Evolutionary conservation across 1,140 invertebrate species (phyloP).

Genomic region (Lerema accius): DNA sequence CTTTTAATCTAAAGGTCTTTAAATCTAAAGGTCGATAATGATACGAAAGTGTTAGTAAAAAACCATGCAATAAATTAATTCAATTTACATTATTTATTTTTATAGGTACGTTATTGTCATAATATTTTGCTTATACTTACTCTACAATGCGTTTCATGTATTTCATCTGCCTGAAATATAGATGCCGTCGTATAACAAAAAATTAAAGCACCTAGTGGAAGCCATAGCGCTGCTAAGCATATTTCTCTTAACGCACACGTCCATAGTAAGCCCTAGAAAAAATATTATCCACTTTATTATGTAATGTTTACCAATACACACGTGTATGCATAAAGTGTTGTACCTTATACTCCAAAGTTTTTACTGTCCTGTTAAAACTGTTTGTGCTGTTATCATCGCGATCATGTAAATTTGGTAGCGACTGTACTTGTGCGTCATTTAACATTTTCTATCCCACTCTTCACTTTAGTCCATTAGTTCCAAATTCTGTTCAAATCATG

Average conservation of each 20-base stretch:
- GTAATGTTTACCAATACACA: conserved; percentile 9
- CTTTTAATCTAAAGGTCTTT: no score
- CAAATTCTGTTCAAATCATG: conserved; percentile 41
- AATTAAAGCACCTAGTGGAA: conserved; percentile 91
- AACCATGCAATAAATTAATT: no score
- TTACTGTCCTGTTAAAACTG: conserved; percentile 54
- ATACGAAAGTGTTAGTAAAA: no score
- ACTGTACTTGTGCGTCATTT: conserved; percentile 77
- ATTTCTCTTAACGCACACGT: conserved; percentile 85
- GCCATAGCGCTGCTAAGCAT: conserved; percentile 90
- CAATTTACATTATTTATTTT: no score
- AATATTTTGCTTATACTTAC: no score
- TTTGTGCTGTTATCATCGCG: conserved; percentile 58
- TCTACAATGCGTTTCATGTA: conserved; percentile 95
- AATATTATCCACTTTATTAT: conserved; percentile 14
- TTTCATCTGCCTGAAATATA: conserved; percentile 94
- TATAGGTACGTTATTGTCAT: no score
- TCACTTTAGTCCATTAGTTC: conserved; percentile 40
- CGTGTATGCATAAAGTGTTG: conserved; percentile 1
- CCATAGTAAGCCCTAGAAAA: conserved; percentile 75
- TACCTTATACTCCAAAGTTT: conserved; percentile 71
- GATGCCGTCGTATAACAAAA: conserved; percentile 94
- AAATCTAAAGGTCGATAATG: no score
- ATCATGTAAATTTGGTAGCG: conserved; percentile 60
- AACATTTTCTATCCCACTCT: conserved; percentile 70